Evolutionary conservation across 1,140 invertebrate genomes (phyloP).

Genomic region (Drosophila nannoptera): DNA sequence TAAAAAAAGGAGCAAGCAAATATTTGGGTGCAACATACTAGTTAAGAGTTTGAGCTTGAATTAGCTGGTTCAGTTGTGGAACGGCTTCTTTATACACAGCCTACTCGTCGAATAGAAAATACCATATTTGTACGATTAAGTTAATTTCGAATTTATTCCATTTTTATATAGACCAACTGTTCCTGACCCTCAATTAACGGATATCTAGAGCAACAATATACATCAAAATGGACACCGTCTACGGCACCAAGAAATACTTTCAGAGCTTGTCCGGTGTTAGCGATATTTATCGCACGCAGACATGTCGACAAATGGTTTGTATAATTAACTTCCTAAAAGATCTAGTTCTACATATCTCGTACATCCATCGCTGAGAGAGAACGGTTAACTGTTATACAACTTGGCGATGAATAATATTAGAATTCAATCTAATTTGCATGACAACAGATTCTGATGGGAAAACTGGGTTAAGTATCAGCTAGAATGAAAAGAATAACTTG

Average conservation of each 20-base stretch:
- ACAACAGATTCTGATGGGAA: slow-evolving; percentile 1
- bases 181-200: not conserved
- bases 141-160: not conserved
- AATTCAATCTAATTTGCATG: slow-evolving; percentile 28
- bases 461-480: slow-evolving; percentile 26
- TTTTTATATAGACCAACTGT: slow-evolving; percentile 38
- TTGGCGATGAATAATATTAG: slow-evolving; percentile 24
- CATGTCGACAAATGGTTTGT: slow-evolving; percentile 76
- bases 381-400: slow-evolving; percentile 47
- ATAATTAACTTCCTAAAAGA: slow-evolving; percentile 5
- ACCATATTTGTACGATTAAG: not conserved
- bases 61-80: not conserved
- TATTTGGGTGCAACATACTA: no score
- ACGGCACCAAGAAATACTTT: slow-evolving; percentile 78
- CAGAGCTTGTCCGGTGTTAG: slow-evolving; percentile 76
- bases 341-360: slow-evolving; percentile 23
- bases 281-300: slow-evolving; percentile 75
- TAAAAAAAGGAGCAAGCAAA: not conserved
- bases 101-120: no score
- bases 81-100: no score
- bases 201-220: not conserved
- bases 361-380: slow-evolving; percentile 38
- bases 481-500: not conserved
- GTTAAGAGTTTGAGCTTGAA: not conserved
- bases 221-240: slow-evolving; percentile 72